Conservation (phyloP, 2,888 invertebrate genomes). For the Nemurella pictetii region DNA sequence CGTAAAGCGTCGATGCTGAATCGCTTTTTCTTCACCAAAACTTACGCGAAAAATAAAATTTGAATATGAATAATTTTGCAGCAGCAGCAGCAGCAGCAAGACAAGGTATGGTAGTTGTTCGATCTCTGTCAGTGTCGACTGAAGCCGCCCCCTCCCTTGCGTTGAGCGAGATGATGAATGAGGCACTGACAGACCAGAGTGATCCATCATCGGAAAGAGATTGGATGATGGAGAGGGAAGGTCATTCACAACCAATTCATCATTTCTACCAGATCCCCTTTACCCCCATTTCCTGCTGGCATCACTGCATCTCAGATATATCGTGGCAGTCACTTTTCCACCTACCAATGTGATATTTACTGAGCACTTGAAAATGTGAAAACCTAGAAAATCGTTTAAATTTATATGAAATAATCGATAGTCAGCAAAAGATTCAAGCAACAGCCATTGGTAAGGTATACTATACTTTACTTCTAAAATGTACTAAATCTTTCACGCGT, state of each 20-base stretch:
- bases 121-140: slow-evolving; percentile 22
- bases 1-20: neutral
- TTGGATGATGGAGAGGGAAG: slow-evolving; percentile 53
- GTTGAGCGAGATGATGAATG: slow-evolving; percentile 52
- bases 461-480: neutral
- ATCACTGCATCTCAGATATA: slow-evolving; percentile 33
- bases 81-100: neutral
- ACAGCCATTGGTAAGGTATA: neutral
- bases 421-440: neutral
- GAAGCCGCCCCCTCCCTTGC: slow-evolving; percentile 3
- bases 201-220: slow-evolving; percentile 56
- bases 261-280: slow-evolving; percentile 44
- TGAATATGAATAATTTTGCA: slow-evolving; percentile 12
- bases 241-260: slow-evolving; percentile 51
- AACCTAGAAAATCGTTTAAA: neutral
- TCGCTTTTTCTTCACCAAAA: neutral
- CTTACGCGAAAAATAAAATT: neutral
- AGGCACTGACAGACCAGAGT: slow-evolving; percentile 52
- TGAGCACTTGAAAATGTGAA: neutral
- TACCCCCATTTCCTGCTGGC: slow-evolving; percentile 38
- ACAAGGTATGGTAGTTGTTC: slow-evolving; percentile 11
- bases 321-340: slow-evolving; percentile 13
- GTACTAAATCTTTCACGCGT: neutral
- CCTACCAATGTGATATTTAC: slow-evolving; percentile 12
- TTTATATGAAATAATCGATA: neutral